These are phyloP conservation scores for Darevskia mixta DNA, from an alignment of 2,797 vertebrate species.

Conservation along the genomic window DNA sequence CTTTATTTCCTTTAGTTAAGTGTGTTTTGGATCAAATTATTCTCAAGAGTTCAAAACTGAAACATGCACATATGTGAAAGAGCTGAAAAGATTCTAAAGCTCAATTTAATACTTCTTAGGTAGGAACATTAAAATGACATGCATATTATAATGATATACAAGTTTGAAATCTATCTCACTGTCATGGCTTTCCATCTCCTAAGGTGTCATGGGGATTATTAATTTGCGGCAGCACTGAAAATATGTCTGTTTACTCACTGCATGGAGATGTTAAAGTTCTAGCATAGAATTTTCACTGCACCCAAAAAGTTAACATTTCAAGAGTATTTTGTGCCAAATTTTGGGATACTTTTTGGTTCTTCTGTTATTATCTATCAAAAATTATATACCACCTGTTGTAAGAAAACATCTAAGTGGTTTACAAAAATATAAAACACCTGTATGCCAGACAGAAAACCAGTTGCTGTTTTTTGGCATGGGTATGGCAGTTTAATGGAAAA, in stretches of 20 bases:
- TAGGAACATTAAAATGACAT: not conserved
- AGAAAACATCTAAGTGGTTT: no score
- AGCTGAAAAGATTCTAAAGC: not conserved
- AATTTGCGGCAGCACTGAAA: not conserved
- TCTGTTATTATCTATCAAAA: no score
- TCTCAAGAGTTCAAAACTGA: not conserved
- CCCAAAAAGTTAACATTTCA: not conserved
- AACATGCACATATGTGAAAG: not conserved
- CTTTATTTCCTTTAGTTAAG: not conserved
- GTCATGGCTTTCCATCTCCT: no score
- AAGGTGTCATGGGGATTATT: not conserved
- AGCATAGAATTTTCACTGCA: not conserved
- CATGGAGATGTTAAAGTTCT: not conserved
- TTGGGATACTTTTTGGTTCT: no score
- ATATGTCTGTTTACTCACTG: not conserved
- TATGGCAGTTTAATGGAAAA: not conserved
- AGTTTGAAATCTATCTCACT: not conserved
- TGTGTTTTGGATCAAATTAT: not conserved
- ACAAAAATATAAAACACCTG: no score
- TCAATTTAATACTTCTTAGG: not conserved
- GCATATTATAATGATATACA: not conserved
- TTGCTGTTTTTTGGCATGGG: not conserved
- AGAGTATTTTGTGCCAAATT: not conserved
- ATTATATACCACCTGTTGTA: no score
- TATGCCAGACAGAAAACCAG: not conserved